Base-by-base conservation (phyloP, 2,113 vertebrate species). In the Corapipo altera region DNA sequence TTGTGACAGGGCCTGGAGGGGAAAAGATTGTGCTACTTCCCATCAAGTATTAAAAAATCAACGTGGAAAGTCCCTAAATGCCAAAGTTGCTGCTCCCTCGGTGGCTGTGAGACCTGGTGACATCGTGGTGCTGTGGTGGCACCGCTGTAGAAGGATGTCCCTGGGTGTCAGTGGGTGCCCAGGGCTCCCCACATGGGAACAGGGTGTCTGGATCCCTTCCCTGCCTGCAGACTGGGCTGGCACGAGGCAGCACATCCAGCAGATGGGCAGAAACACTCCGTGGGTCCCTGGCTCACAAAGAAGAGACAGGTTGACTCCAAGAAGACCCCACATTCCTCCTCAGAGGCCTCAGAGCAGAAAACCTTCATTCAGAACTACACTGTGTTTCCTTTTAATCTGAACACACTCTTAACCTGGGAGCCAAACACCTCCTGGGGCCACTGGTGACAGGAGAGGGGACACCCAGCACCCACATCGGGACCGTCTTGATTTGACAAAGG, bases 1-100 rank as follows among this genome's bases (percentile, higher is more conserved):
- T 86, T 75, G 78, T 95, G 94, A 94, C 88, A 91, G 91, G 90
- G 66, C 7, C 79, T 52, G 62, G 26, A 69, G 55, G 89, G 54
- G 48, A 55, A 83, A 95, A 37, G 43, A 65, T 83, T 30, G 43
- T 43, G 65, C 81, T 51, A 14, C 84, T 89, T 91, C 77, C 91
- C 80, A 79, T 69, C 80, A 64, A 3, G 9, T n/a, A 72, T 83
- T 93, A 73, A 59, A 71, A 92, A 59, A 69, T 39, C 26, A 12
- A 49, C 3, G 14, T 3, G 54, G 88, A 83, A 72, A 70, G 33
- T 30, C 11, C 49, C 2, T 7, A 11, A 54, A 44, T 10, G 58
- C 24, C 46, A 1, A 24, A 5, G 69, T 21, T 44, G 64, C 51
- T 37, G 52, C 33, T 52, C 22, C 23, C 58, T 39, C 0, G 2